A percentile compares a stretch with the other conserved stretches of the same genome.
These are phyloP conservation scores for Leptatherina wallacei DNA, from an alignment of 2,797 vertebrate genomes.

Conservation along the genomic window DNA sequence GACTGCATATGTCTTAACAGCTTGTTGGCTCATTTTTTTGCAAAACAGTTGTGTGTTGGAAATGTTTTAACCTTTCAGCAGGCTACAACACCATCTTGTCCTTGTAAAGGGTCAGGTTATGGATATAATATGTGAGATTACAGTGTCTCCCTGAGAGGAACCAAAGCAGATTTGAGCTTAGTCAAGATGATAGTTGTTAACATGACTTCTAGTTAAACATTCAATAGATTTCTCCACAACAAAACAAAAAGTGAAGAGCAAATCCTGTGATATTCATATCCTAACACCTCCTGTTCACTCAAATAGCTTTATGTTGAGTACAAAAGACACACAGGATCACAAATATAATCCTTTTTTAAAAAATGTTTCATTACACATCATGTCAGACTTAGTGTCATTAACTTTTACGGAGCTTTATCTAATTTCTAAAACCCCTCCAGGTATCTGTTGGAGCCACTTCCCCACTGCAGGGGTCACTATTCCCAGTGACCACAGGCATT, in stretches of 20 bases:
- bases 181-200: constrained; percentile 24
- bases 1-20: constrained; percentile 23
- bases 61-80: constrained; percentile 28
- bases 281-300: constrained; percentile 35
- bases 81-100: constrained; percentile 17
- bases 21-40: constrained; percentile 31
- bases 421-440: constrained; percentile 21
- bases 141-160: constrained; percentile 12
- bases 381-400: constrained; percentile 66
- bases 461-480: no score
- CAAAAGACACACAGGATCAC: constrained; percentile 10
- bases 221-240: constrained; percentile 42
- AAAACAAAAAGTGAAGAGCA: constrained; percentile 35
- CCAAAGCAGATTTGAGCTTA: constrained; percentile 16
- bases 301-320: constrained; percentile 17
- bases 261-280: constrained; percentile 45
- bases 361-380: constrained; percentile 34
- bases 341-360: constrained; percentile 7
- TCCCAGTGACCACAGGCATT: no score
- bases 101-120: not conserved
- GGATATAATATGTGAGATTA: not conserved
- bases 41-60: constrained; percentile 9
- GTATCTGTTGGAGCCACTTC: no score
- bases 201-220: constrained; percentile 25
- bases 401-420: constrained; percentile 67